Evolutionary conservation across 2,113 vertebrate species (phyloP), one percentile per base, ranked within the genome.

Genomic region (Corythaeola cristata): DNA sequence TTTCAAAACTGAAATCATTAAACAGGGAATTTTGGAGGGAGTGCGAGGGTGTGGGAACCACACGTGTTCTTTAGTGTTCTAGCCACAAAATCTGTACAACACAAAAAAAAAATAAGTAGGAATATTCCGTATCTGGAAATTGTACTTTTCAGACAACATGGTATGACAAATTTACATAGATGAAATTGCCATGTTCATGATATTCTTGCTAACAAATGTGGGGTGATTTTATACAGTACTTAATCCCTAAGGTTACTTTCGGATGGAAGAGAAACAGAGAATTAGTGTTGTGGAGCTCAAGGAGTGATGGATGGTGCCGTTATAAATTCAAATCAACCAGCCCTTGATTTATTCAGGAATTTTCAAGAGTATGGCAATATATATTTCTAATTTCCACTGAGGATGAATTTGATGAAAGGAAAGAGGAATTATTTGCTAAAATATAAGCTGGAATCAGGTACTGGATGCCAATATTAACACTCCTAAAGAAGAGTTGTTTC

Each of bases 391-490:
- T 95, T 97, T 97, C 89, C 95, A 97, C 91, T 62, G 85, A 95
- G 94, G 91, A 96, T 79, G 87, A 94, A 94, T 89, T 94, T 93
- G 89, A 49, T 95, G 90, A 96, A 95, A 94, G 78, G 82, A 76
- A 88, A 89, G 90, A 95, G 77, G 94, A 94, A 94, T 90, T 89
- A 95, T 94, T 94, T 90, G 93, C 78, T 88, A 79, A 87, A 96
- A 73, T 63, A 37, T 71, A 85, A 59, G 89, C 28, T 83, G 80
- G 92, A 88, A 92, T 63, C 76, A 89, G 88, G 92, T 9, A 22
- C 60, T 62, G 89, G 91, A 88, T 96, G 96, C 95, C 89, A 97
- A 91, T 85, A 67, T 85, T 97, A 97, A 96, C 85, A 96, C 93
- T 92, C 32, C 45, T 35, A 67, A 39, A 89, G 91, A 90, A 94